Base-by-base conservation (phyloP, 2,797 vertebrate species). In the Scolopax rusticola region DNA sequence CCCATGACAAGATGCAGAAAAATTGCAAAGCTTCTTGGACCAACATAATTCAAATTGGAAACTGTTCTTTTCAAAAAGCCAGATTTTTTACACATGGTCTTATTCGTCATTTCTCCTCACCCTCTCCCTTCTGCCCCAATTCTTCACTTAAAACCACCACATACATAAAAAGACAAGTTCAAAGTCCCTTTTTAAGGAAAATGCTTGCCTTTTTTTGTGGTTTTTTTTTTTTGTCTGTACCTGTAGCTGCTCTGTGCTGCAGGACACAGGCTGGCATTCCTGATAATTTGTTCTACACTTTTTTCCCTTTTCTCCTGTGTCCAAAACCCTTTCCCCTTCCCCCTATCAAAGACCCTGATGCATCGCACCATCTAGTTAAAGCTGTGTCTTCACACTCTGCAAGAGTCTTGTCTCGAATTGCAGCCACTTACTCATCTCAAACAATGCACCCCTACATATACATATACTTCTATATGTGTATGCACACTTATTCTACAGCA, bases 1-100 rank as follows among this genome's bases (percentile, higher is more conserved):
- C 97, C 97, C 96, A 97, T 92, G 91, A 98, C 95, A 97, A 96
- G 97, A 97, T 94, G 95, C 96, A 97, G 94, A 97, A 98, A 98
- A 95, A 97, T 96, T 97, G 96, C 95, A 97, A 85, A 97, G 92
- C 84, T 93, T 97, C 95, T 96, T 97, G 83, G 89, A 97, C 64
- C 82, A 96, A 96, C 85, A 92, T 91, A 95, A 97, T 96, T 97
- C 96, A 97, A 73, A 95, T 87, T 80, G 93, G 93, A 98, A 95
- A 94, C 79, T 12, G 33, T 85, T 87, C 70, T 95, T 96, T 80
- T 74, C 61, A 86, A 80, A 96, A 97, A 89, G 89, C 87, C 80
- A 93, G 93, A 87, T 94, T 94, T 97, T 95, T 94, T 93, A 94
- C 82, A 96, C 79, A 86, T 87, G 84, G 68, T 82, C 56, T 79